Conservation (phyloP, 2,888 invertebrate genomes). For the Capitulum mitella region DNA sequence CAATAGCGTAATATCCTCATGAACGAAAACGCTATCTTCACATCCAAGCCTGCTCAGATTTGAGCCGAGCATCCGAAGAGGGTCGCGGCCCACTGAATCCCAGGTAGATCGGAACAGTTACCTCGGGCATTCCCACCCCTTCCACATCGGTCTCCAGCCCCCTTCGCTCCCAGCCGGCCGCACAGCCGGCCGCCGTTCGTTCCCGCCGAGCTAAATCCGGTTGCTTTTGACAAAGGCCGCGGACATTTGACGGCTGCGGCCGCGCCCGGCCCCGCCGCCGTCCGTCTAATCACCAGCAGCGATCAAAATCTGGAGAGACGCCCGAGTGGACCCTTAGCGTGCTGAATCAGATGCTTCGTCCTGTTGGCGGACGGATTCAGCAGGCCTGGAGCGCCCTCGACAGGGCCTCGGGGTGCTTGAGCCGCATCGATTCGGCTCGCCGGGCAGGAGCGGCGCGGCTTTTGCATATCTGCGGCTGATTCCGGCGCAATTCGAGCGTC, state of each 20-base stretch:
- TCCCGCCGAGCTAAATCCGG: no score
- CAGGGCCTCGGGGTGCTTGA: neutral
- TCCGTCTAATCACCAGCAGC: neutral
- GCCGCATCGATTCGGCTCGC: neutral
- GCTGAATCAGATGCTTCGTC: neutral
- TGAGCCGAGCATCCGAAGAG: no score
- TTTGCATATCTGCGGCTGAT: neutral
- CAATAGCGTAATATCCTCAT: no score
- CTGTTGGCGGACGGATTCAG: neutral
- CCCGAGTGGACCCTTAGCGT: neutral
- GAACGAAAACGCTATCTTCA: no score
- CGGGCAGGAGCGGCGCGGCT: neutral
- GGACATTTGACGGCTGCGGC: neutral
- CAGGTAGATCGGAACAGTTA: no score
- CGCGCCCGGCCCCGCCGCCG: neutral
- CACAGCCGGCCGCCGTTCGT: no score
- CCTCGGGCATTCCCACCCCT: no score
- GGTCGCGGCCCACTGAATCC: no score
- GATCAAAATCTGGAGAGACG: constrained; percentile 21
- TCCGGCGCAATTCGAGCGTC: neutral
- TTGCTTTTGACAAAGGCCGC: no score
- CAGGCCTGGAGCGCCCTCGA: neutral
- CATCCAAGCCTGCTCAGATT: no score
- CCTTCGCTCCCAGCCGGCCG: no score
- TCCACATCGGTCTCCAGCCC: no score